Conservation (phyloP, 2,113 vertebrate species). For the Rana temporaria region DNA sequence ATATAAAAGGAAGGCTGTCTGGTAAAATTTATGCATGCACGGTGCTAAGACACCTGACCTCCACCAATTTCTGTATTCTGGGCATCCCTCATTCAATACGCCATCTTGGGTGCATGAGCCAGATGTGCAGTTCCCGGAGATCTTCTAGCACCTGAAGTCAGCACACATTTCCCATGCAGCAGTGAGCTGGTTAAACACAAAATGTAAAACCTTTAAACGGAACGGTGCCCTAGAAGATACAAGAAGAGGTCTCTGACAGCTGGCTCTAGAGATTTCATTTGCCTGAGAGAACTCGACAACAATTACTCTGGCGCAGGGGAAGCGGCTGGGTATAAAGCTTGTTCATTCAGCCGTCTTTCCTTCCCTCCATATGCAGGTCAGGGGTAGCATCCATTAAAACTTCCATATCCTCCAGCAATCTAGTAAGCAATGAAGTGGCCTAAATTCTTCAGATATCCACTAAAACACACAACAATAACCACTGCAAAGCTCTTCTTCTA, state of each 20-base stretch:
- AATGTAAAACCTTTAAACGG: too few species aligned
- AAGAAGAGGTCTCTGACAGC: conserved; percentile 32
- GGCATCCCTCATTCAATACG: too few species aligned
- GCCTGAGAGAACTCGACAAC: conserved; percentile 41
- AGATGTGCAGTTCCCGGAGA: too few species aligned
- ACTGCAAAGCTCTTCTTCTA: background rate
- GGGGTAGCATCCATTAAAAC: conserved; percentile 17
- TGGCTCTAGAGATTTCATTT: conserved; percentile 27
- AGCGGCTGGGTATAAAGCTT: background rate
- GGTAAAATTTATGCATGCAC: too few species aligned
- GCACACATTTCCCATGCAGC: too few species aligned
- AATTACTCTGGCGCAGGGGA: conserved; percentile 38
- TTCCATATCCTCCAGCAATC: background rate
- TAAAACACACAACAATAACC: background rate
- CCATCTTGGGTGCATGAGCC: too few species aligned
- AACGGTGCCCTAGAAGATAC: background rate
- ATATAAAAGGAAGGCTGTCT: too few species aligned
- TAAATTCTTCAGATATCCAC: background rate
- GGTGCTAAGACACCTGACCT: too few species aligned
- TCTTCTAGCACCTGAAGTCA: too few species aligned
- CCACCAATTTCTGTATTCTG: too few species aligned
- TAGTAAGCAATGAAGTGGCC: background rate
- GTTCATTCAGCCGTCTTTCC: conserved; percentile 31
- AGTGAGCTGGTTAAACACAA: too few species aligned
- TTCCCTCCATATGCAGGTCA: conserved; percentile 27